Percentiles rank a stretch among this genome's conserved stretches.
These are phyloP conservation scores for Ostrea denselamellosa DNA, from an alignment of 1,140 invertebrate species.

Conservation along the genomic window DNA sequence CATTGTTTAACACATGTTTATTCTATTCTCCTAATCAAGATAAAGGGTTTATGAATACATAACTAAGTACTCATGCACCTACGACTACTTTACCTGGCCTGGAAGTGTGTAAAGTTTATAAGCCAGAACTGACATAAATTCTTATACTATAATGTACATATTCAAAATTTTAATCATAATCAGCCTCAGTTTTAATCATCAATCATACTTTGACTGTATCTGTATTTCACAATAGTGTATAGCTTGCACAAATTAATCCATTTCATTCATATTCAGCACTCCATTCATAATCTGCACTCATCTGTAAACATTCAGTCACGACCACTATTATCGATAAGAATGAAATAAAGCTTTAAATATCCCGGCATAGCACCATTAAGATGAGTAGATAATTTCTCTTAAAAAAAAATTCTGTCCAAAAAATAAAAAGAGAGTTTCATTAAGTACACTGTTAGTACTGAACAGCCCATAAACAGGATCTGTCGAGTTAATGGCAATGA, in stretches of 20 bases:
- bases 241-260: too few species aligned
- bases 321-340: background rate
- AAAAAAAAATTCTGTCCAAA: too few species aligned
- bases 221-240: background rate
- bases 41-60: background rate
- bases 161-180: background rate
- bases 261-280: background rate
- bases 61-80: background rate
- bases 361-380: too few species aligned
- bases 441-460: too few species aligned
- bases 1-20: background rate
- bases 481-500: too few species aligned
- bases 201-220: conserved; percentile 1
- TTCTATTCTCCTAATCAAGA: background rate
- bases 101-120: too few species aligned
- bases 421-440: too few species aligned
- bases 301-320: background rate
- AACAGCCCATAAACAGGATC: too few species aligned
- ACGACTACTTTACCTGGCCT: background rate
- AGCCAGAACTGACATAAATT: too few species aligned
- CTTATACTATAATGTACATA: too few species aligned
- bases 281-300: background rate
- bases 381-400: too few species aligned
- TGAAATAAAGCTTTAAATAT: too few species aligned
- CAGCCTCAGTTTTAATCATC: background rate